phyloP scores from a whole-genome alignment of 1,140 invertebrate species.

The Holcopasites calliopsidis region DNA sequence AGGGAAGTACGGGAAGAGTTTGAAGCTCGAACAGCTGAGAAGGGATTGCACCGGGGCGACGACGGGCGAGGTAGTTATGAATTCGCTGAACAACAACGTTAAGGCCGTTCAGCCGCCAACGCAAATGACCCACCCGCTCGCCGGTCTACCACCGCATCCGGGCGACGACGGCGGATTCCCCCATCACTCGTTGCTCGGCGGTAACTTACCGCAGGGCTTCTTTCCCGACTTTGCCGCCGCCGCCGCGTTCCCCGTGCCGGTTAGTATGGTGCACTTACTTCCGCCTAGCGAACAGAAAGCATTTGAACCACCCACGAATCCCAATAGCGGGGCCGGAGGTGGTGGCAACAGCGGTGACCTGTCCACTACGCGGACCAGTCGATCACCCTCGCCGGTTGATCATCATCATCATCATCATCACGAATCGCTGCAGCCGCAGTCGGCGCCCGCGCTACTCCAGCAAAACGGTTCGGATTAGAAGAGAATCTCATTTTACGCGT shows the following conservation, averaged over 20 bases:
- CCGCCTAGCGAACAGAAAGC: constrained; percentile 87
- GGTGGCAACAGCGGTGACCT: constrained; percentile 37
- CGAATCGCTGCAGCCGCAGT: constrained; percentile 68
- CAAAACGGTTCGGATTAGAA: constrained; percentile 75
- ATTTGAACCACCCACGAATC: constrained; percentile 62
- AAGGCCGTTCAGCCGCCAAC: constrained; percentile 79
- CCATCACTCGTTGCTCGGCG: constrained; percentile 85
- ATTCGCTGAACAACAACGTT: constrained; percentile 86
- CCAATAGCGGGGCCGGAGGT: constrained; percentile 19
- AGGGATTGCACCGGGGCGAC: constrained; percentile 89
- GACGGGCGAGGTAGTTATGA: constrained; percentile 85
- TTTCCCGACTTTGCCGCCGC: constrained; percentile 88
- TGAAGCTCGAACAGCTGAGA: constrained; percentile 91
- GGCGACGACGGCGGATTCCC: constrained; percentile 69
- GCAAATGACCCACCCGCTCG: constrained; percentile 76
- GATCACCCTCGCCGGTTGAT: constrained; percentile 68
- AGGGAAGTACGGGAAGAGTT: constrained; percentile 94
- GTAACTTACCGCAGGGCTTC: constrained; percentile 82
- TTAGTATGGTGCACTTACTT: constrained; percentile 90
- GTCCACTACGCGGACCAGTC: constrained; percentile 51
- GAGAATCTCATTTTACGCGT: constrained; percentile 12
- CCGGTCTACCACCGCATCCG: constrained; percentile 63
- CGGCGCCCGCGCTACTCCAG: constrained; percentile 73
- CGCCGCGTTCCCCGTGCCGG: constrained; percentile 88
- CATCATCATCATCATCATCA: constrained; percentile 68